Evolutionary conservation across 2,113 vertebrate species (phyloP).

Genomic region (Epinephelus cyanopodus): DNA sequence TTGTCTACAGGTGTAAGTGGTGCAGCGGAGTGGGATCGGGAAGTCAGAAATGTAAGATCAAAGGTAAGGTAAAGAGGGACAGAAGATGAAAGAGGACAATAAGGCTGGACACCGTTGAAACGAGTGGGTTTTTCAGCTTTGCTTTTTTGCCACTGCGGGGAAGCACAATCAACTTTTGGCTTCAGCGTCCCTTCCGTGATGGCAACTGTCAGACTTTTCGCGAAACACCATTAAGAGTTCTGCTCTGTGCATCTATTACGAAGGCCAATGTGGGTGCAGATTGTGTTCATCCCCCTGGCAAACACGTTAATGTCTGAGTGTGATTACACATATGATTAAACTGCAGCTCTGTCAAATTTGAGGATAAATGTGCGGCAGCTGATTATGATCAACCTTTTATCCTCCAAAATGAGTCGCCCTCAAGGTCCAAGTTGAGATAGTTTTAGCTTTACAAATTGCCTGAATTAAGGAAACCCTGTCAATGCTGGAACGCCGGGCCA

Average conservation of each 20-base stretch:
- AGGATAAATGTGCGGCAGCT: constrained; percentile 36
- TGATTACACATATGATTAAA: constrained; percentile 57
- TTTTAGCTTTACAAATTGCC: constrained; percentile 29
- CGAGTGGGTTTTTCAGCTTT: constrained; percentile 31
- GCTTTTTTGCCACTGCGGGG: constrained; percentile 28
- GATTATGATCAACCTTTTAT: constrained; percentile 54
- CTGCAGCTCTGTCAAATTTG: constrained; percentile 26
- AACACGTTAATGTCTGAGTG: constrained; percentile 10
- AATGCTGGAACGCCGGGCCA: not conserved
- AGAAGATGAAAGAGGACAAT: constrained; percentile 71
- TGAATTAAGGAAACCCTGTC: constrained; percentile 28
- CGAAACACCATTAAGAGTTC: constrained; percentile 34
- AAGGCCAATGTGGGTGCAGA: constrained; percentile 21
- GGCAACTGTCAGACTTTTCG: constrained; percentile 27
- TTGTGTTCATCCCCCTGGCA: constrained; percentile 29
- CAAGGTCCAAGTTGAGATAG: constrained; percentile 28
- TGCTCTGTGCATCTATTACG: constrained; percentile 31
- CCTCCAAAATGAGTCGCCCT: constrained; percentile 35
- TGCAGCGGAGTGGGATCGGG: constrained; percentile 17
- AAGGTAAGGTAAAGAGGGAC: constrained; percentile 61
- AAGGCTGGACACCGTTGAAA: constrained; percentile 31
- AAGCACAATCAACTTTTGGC: constrained; percentile 41
- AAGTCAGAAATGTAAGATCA: constrained; percentile 71
- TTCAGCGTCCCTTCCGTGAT: constrained; percentile 21
- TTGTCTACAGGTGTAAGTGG: constrained; percentile 68